Evolutionary conservation across 2,797 vertebrate species (phyloP), one percentile per base, ranked within the genome.

Genomic region (Chloroceryle amazona): DNA sequence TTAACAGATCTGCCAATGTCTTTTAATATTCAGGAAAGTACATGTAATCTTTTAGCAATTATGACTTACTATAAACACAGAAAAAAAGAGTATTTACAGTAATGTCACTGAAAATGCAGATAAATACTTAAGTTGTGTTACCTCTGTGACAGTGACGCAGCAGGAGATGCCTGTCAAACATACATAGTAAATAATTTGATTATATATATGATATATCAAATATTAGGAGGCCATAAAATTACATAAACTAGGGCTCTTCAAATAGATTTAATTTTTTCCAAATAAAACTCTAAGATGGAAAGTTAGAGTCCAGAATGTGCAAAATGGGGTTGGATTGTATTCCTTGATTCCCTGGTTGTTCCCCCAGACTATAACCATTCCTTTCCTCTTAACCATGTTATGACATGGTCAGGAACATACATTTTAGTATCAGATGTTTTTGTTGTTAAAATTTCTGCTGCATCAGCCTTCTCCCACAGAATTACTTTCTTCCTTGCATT

Each of bases 61-160:
- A 9, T 66, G 29, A 47, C 35, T 84, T 84, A 44, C n/a, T 68
- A 14, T 79, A 91, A 93, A 95, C 46, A 61, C 22, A 57, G 35
- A 75, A 46, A 61, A 89, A 60, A 61, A 72, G 61, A 82, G 46
- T 74, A 82, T 83, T 94, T 87, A 18, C 51, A 86, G 18, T 76
- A 57, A 52, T 44, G 23, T 93, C 44, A 35, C 61, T 92, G 79
- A 82, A 96, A 93, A 82, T 54, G 61, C 23, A 49, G 39, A 55
- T 68, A 57, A 20, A 29, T 70, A 66, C 49, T 80, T 93, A 46
- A 9, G 54, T 82, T n/a, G 19, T 35, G 19, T 85, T 82, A 52
- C 1, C 4, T 61, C n/a, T 58, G 41, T 65, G 57, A 94, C 46
- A 91, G 2, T 87, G 61, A 95, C 51, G 26, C 25, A 79, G 28